phyloP scores from a whole-genome alignment of 2,797 vertebrate genomes.

The Rhabdophis nuchalis region DNA sequence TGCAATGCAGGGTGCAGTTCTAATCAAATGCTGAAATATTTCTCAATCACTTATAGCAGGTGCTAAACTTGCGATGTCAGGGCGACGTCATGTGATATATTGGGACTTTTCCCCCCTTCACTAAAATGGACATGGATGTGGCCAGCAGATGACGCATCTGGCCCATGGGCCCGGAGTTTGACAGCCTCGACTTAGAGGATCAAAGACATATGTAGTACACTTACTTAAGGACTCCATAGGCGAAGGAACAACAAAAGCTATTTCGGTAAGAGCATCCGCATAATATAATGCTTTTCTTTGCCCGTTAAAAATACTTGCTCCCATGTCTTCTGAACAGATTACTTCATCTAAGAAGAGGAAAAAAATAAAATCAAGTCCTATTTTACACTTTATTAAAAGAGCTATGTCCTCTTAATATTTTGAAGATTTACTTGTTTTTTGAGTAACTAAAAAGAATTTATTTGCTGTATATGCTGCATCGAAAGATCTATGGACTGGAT shows the following conservation, averaged over 20 bases:
- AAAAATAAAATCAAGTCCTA: neutral
- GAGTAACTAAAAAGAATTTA: neutral
- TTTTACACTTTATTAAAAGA: neutral
- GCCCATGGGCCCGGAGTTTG: too few relatives aligned
- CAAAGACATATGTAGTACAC: conserved; percentile 44
- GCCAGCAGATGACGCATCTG: too few relatives aligned
- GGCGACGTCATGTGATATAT: too few relatives aligned
- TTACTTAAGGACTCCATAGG: conserved; percentile 84
- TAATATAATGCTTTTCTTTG: conserved; percentile 85
- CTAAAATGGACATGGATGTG: too few relatives aligned
- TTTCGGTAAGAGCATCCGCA: conserved; percentile 84
- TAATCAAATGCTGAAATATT: neutral
- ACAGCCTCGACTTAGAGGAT: neutral
- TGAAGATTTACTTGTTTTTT: neutral
- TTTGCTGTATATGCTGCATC: neutral
- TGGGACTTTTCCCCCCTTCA: too few relatives aligned
- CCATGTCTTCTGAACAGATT: conserved; percentile 74
- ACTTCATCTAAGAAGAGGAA: conserved; percentile 76
- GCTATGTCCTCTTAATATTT: neutral
- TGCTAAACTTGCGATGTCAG: too few relatives aligned
- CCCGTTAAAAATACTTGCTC: conserved; percentile 86
- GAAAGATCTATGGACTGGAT: neutral
- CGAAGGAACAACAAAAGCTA: conserved; percentile 87
- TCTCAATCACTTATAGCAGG: neutral
- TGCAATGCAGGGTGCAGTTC: neutral